Evolutionary conservation across 2,888 invertebrate genomes (phyloP).

Genomic region (Ophion obscuratus): DNA sequence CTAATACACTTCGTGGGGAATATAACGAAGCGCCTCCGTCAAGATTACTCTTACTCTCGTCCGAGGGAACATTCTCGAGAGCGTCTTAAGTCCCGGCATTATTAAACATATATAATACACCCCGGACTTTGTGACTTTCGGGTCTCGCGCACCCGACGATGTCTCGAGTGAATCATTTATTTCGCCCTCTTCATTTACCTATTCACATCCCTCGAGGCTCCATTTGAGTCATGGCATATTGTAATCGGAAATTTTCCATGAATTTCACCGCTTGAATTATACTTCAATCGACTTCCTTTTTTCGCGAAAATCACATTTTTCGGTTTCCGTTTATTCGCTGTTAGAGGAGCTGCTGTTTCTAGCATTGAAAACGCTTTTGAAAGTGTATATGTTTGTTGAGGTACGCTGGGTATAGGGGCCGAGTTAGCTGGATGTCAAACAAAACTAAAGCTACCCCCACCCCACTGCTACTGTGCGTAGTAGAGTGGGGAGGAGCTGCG

Average conservation of each 20-base stretch:
- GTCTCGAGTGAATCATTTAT: conserved; percentile 46
- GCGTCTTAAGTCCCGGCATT: conserved; percentile 35
- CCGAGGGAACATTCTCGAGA: conserved; percentile 46
- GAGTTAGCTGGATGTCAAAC: too few species aligned
- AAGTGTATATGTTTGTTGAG: too few species aligned
- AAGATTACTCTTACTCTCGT: conserved; percentile 52
- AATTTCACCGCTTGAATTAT: not conserved
- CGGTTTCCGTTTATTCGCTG: not conserved
- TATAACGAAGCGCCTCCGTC: conserved; percentile 51
- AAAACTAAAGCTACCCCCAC: too few species aligned
- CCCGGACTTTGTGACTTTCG: conserved; percentile 39
- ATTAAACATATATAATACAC: conserved; percentile 39
- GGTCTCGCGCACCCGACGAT: conserved; percentile 13
- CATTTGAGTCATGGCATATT: conserved; percentile 9
- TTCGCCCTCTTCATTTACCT: not conserved
- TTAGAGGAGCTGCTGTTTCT: not conserved
- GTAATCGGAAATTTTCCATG: conserved; percentile 4
- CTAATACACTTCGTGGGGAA: conserved; percentile 52
- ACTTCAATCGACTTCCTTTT: not conserved
- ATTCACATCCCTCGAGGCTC: not conserved
- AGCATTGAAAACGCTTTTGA: too few species aligned
- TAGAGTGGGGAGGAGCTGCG: too few species aligned
- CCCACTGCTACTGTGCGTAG: too few species aligned
- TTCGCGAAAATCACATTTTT: not conserved
- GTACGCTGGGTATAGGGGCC: too few species aligned